Percentiles rank a stretch among this genome's conserved stretches.
Evolutionary conservation across 2,888 invertebrate species (phyloP).

Genomic region (Drosophila kambysellisi): DNA sequence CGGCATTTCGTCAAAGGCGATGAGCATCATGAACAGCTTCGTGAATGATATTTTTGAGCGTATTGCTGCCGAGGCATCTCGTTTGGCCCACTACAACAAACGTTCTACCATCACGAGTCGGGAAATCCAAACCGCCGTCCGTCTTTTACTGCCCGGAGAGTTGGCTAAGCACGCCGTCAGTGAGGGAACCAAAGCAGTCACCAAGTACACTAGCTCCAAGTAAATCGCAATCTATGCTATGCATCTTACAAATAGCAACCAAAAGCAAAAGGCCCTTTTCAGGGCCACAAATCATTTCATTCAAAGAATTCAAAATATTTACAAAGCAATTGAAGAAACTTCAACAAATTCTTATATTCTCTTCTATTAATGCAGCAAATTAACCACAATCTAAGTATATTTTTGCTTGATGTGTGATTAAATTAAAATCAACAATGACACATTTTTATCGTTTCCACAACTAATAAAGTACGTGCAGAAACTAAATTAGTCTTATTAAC

Average conservation of each 20-base stretch:
- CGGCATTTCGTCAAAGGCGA: slow-evolving; percentile 89
- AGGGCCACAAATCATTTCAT: slow-evolving; percentile 40
- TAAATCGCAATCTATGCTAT: slow-evolving; percentile 26
- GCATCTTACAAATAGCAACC: too few relatives aligned
- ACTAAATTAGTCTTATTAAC: neutral
- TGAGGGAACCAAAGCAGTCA: slow-evolving; percentile 59
- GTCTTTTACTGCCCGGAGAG: slow-evolving; percentile 57
- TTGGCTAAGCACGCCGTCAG: slow-evolving; percentile 62
- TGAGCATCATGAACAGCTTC: slow-evolving; percentile 91
- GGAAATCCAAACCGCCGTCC: slow-evolving; percentile 60
- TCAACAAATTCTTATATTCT: neutral
- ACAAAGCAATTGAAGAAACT: neutral
- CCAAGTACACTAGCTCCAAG: slow-evolving; percentile 61
- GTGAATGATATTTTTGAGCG: slow-evolving; percentile 91
- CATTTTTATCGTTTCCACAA: neutral
- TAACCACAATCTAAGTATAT: neutral
- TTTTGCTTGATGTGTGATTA: accelerated
- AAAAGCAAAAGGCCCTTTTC: slow-evolving; percentile 46
- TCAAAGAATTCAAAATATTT: slow-evolving; percentile 30
- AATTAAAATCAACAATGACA: neutral
- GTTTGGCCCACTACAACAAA: slow-evolving; percentile 86
- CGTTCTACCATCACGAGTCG: slow-evolving; percentile 60
- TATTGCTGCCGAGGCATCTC: slow-evolving; percentile 89
- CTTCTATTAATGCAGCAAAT: neutral
- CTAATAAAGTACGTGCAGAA: neutral